Conservation (phyloP, 2,797 vertebrate species). For the Arvicola amphibius region DNA sequence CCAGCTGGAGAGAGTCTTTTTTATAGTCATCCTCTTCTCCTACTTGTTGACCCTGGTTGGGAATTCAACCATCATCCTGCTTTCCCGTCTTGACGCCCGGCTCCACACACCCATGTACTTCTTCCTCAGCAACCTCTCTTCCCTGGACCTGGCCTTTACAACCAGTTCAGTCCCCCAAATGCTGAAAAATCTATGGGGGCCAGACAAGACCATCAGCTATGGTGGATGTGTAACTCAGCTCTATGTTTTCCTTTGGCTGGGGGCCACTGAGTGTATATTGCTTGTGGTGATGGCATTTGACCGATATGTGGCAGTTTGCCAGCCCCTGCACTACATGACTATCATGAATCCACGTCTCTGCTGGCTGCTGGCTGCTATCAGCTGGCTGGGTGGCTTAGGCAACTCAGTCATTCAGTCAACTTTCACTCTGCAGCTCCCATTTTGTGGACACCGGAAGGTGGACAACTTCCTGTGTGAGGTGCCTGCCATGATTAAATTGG, state of each 20-base stretch:
- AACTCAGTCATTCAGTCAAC: slow-evolving; percentile 77
- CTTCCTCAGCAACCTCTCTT: slow-evolving; percentile 77
- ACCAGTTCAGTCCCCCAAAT: slow-evolving; percentile 76
- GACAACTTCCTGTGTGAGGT: slow-evolving; percentile 82
- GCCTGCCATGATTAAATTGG: slow-evolving; percentile 73
- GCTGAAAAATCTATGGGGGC: slow-evolving; percentile 68
- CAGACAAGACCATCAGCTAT: slow-evolving; percentile 77
- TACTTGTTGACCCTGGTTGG: slow-evolving; percentile 68
- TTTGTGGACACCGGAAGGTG: slow-evolving; percentile 69
- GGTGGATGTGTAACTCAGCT: slow-evolving; percentile 77
- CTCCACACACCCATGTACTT: slow-evolving; percentile 80
- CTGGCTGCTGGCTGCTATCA: slow-evolving; percentile 51
- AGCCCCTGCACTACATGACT: slow-evolving; percentile 72
- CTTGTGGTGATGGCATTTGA: slow-evolving; percentile 81
- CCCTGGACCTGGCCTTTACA: slow-evolving; percentile 72
- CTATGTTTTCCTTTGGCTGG: slow-evolving; percentile 78
- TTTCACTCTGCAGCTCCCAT: slow-evolving; percentile 71
- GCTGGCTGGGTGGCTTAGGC: slow-evolving; percentile 76
- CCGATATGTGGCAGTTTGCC: slow-evolving; percentile 69
- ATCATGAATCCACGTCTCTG: slow-evolving; percentile 68
- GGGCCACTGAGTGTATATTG: slow-evolving; percentile 77
- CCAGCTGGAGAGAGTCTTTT: slow-evolving; percentile 68
- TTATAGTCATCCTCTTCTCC: slow-evolving; percentile 51
- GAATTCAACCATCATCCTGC: slow-evolving; percentile 73
- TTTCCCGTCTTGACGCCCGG: slow-evolving; percentile 60